Percentiles rank a stretch among this genome's conserved stretches.
phyloP scores from a whole-genome alignment of 2,113 vertebrate genomes.

The Sigmodon hispidus region DNA sequence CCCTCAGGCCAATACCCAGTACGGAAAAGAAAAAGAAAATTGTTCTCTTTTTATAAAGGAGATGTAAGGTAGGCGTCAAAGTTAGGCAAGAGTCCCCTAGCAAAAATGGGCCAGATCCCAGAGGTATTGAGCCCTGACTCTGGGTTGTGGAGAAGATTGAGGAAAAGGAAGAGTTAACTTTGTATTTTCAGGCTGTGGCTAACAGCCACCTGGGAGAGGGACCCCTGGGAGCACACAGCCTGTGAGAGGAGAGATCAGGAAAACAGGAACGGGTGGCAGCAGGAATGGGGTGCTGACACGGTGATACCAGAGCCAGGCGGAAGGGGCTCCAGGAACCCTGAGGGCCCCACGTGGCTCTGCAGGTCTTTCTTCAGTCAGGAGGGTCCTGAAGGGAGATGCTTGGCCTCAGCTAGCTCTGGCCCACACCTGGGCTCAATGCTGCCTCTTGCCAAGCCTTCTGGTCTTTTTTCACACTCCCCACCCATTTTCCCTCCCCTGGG shows the following conservation, averaged over 20 bases:
- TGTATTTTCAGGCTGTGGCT: not conserved
- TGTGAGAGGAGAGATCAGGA: slow-evolving; percentile 31
- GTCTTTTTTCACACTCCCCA: not conserved
- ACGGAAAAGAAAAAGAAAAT: not conserved
- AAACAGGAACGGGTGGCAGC: slow-evolving; percentile 66
- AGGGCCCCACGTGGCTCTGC: rapidly evolving
- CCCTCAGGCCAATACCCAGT: not conserved
- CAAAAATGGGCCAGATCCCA: not conserved
- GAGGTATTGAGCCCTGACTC: not conserved
- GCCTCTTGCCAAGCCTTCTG: not conserved
- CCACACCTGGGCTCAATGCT: not conserved
- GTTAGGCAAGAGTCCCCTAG: not conserved
- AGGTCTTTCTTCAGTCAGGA: no score
- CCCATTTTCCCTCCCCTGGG: not conserved
- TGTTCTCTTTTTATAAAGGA: not conserved
- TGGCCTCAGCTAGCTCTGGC: not conserved
- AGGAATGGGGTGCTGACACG: not conserved
- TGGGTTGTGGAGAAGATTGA: not conserved
- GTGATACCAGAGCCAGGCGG: not conserved
- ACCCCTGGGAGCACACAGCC: slow-evolving; percentile 59
- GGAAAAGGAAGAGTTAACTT: slow-evolving; percentile 11
- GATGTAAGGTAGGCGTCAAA: not conserved
- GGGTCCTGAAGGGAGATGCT: not conserved
- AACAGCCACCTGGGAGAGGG: slow-evolving; percentile 5
- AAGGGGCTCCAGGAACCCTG: not conserved